Conservation (phyloP, 2,888 invertebrate species). For the Brassicogethes aeneus region DNA sequence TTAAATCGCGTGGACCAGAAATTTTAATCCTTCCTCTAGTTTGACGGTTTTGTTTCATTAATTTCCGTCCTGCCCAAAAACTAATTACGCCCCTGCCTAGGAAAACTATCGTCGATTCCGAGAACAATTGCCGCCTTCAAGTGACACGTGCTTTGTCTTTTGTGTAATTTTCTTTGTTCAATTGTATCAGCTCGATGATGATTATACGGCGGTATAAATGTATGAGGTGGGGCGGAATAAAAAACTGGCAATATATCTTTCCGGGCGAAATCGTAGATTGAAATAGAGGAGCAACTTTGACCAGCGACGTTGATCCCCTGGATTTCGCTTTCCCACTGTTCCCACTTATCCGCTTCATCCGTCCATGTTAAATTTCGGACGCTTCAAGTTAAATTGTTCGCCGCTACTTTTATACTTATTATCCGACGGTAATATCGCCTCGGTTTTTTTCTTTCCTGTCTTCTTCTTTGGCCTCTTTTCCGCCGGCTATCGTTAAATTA, state of each 20-base stretch:
- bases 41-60: too few relatives aligned
- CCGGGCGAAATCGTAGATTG: conserved; percentile 29
- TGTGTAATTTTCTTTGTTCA: too few relatives aligned
- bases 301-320: conserved; percentile 29
- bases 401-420: conserved; percentile 21
- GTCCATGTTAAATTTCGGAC: conserved; percentile 29
- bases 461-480: too few relatives aligned
- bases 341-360: conserved; percentile 32
- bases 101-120: too few relatives aligned
- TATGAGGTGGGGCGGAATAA: conserved; percentile 20
- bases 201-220: too few relatives aligned
- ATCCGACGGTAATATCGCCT: conserved; percentile 11
- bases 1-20: too few relatives aligned
- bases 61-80: too few relatives aligned
- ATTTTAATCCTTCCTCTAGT: too few relatives aligned
- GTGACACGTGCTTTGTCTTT: too few relatives aligned
- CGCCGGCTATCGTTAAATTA: conserved; percentile 11
- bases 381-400: conserved; percentile 20
- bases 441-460: conserved; percentile 7
- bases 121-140: too few relatives aligned
- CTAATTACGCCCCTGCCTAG: too few relatives aligned
- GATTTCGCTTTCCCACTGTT: conserved; percentile 26
- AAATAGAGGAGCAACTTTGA: conserved; percentile 33
- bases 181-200: too few relatives aligned
- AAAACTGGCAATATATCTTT: conserved; percentile 33